These are phyloP conservation scores for Miniopterus natalensis DNA, from an alignment of 2,113 vertebrate genomes.

Conservation along the genomic window DNA sequence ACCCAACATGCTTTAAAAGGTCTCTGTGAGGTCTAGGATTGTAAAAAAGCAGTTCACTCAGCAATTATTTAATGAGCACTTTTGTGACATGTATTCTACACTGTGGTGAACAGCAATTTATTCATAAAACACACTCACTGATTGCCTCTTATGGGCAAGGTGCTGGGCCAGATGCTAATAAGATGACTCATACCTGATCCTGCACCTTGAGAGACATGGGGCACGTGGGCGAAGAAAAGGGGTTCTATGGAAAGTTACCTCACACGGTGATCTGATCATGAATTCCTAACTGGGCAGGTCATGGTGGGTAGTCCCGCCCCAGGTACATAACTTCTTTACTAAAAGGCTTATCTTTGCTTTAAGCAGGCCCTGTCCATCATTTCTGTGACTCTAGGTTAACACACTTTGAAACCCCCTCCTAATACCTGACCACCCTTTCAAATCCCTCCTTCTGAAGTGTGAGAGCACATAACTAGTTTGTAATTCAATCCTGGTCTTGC, in stretches of 20 bases:
- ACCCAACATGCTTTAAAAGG: not conserved
- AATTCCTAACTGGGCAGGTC: not conserved
- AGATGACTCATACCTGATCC: not conserved
- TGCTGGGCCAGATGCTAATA: not conserved
- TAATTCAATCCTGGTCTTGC: not conserved
- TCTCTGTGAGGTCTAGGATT: not conserved
- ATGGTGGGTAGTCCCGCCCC: not conserved
- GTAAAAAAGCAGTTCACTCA: not conserved
- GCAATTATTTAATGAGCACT: not conserved
- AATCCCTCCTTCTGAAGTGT: not conserved
- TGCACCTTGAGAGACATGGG: not conserved
- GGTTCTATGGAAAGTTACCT: not conserved
- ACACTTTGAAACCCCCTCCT: not conserved
- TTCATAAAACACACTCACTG: not conserved
- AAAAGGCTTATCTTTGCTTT: not conserved
- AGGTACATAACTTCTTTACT: not conserved
- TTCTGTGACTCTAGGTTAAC: not conserved
- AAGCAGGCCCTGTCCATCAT: not conserved
- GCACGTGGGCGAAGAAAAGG: not conserved
- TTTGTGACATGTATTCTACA: not conserved
- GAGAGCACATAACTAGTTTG: not conserved
- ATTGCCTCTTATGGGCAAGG: not conserved
- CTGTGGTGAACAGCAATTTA: not conserved
- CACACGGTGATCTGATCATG: not conserved
- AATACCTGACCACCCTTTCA: not conserved